Evolutionary conservation across 2,888 invertebrate genomes (phyloP).

Genomic region (Dryomyza anilis): DNA sequence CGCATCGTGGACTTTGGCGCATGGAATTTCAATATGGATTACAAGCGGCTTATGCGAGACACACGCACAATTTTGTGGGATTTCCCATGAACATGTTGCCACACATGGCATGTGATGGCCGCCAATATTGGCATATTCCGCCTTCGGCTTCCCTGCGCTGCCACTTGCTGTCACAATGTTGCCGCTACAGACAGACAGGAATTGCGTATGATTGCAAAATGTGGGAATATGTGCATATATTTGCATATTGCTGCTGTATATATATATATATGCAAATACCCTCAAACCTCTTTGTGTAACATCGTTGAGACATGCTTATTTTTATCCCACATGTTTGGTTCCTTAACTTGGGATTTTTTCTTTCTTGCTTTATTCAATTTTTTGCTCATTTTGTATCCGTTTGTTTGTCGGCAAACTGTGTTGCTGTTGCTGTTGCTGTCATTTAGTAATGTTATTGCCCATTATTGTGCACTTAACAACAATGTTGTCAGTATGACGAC

Average conservation of each 20-base stretch:
- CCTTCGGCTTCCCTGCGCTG: not conserved
- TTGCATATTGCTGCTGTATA: constrained; percentile 2
- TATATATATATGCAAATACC: too few species aligned
- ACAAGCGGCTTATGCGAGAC: not conserved
- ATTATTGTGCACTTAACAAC: constrained; percentile 8
- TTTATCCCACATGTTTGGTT: not conserved
- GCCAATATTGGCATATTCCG: not conserved
- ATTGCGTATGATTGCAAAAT: constrained; percentile 23
- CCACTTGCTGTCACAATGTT: not conserved
- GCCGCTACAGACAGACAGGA: constrained; percentile 11
- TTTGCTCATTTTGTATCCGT: not conserved
- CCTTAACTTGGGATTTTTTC: not conserved
- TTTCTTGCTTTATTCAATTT: not conserved
- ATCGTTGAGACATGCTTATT: too few species aligned
- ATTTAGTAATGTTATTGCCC: not conserved
- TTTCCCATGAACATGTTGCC: constrained; percentile 4
- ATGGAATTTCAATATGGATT: constrained; percentile 13
- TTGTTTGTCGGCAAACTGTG: not conserved
- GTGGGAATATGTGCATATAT: constrained; percentile 11
- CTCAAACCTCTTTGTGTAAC: too few species aligned
- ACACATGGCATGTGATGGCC: not conserved
- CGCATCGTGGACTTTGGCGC: not conserved
- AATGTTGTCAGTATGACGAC: not conserved
- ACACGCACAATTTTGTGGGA: constrained; percentile 1
- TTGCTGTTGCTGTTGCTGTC: not conserved